Evolutionary conservation across 2,888 invertebrate species (phyloP).

Genomic region (Hypomecis punctinalis): DNA sequence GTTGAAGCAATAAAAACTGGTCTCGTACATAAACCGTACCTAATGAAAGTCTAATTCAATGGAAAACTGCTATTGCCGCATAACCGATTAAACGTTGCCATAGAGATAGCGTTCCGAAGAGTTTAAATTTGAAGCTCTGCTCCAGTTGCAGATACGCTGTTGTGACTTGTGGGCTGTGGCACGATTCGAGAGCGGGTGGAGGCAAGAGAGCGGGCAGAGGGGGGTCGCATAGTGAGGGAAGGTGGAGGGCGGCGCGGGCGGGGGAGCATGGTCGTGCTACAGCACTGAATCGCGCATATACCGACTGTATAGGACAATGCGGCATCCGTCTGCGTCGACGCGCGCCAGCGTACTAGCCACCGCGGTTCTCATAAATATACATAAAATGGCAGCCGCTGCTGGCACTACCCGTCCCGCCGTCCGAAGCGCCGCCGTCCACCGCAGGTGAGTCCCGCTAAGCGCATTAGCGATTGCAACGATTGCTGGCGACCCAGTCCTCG

Average conservation of each 20-base stretch:
- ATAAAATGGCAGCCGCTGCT: constrained; percentile 51
- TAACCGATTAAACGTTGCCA: constrained; percentile 39
- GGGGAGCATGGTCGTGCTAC: constrained; percentile 48
- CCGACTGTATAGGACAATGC: constrained; percentile 76
- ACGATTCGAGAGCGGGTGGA: constrained; percentile 4
- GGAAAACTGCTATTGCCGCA: constrained; percentile 33
- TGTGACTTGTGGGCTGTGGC: too few relatives aligned
- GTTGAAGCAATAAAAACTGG: not conserved
- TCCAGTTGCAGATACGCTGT: constrained; percentile 40
- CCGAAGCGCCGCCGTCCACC: constrained; percentile 45
- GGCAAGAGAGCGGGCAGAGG: constrained; percentile 42
- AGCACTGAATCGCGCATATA: constrained; percentile 56
- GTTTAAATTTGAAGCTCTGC: constrained; percentile 38
- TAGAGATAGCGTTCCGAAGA: constrained; percentile 49
- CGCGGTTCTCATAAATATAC: constrained; percentile 67
- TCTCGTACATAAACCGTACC: not conserved
- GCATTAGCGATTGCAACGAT: constrained; percentile 14
- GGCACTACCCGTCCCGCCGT: constrained; percentile 56
- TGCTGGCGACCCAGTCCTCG: constrained; percentile 14
- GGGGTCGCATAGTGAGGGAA: not conserved
- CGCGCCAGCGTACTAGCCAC: constrained; percentile 70
- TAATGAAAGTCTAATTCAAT: constrained; percentile 7
- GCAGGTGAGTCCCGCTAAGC: constrained; percentile 73
- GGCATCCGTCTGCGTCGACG: constrained; percentile 77
- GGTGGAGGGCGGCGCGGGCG: constrained; percentile 40